Conservation (phyloP, 2,888 invertebrate genomes). For the Xanthia icteritia region DNA sequence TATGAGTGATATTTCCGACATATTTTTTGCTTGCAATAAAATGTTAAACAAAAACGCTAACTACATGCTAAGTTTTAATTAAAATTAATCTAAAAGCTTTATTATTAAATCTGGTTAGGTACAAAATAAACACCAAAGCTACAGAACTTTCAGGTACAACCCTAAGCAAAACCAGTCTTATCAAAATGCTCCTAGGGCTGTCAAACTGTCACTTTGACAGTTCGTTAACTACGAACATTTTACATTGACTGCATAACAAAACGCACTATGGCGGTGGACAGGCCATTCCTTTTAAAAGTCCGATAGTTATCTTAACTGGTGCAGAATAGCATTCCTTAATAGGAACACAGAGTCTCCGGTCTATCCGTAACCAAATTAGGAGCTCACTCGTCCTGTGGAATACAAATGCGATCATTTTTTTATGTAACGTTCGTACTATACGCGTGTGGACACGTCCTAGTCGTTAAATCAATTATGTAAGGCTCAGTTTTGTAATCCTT, state of each 20-base stretch:
- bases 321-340: slow-evolving; percentile 62
- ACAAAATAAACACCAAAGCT: neutral
- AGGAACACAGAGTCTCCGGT: slow-evolving; percentile 56
- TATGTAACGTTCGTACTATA: slow-evolving; percentile 66
- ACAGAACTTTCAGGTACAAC: neutral
- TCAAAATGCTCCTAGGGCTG: slow-evolving; percentile 18
- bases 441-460: slow-evolving; percentile 55
- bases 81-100: neutral
- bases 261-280: slow-evolving; percentile 39
- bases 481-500: slow-evolving; percentile 63
- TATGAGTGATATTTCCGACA: slow-evolving; percentile 37
- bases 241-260: slow-evolving; percentile 39
- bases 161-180: slow-evolving; percentile 26
- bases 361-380: slow-evolving; percentile 76
- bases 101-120: neutral
- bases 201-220: slow-evolving; percentile 54
- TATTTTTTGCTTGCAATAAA: slow-evolving; percentile 10
- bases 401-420: slow-evolving; percentile 72
- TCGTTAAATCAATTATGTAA: slow-evolving; percentile 66
- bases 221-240: slow-evolving; percentile 51
- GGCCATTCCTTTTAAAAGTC: slow-evolving; percentile 55
- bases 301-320: slow-evolving; percentile 57
- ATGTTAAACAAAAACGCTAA: neutral
- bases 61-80: neutral
- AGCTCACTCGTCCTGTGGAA: slow-evolving; percentile 69